These are phyloP conservation scores for Drosophila greeni DNA, from an alignment of 2,888 invertebrate species.

Conservation along the genomic window DNA sequence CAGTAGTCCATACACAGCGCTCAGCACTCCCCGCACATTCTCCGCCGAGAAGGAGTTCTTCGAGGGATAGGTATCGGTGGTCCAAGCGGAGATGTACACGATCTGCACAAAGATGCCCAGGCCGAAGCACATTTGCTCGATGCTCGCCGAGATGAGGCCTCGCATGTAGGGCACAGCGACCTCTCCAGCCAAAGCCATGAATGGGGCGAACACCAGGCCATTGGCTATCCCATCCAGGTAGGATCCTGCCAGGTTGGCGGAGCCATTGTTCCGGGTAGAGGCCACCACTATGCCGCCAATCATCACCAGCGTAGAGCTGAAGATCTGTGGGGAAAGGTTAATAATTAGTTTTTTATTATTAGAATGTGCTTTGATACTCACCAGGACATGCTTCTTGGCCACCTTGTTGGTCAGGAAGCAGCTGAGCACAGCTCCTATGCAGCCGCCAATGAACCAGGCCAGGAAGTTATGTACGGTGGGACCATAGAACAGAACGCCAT, in stretches of 20 bases:
- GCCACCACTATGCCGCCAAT: slow-evolving; percentile 64
- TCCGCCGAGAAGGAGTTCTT: slow-evolving; percentile 32
- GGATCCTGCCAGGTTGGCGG: slow-evolving; percentile 49
- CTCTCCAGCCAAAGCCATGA: slow-evolving; percentile 72
- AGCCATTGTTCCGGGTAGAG: slow-evolving; percentile 20
- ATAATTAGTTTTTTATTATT: fast-evolving
- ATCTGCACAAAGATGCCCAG: slow-evolving; percentile 67
- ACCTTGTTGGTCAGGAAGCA: slow-evolving; percentile 56
- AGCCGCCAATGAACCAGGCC: slow-evolving; percentile 75
- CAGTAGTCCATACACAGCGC: slow-evolving; percentile 56
- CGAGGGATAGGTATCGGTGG: neutral
- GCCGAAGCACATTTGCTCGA: slow-evolving; percentile 57
- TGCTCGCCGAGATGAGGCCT: slow-evolving; percentile 52
- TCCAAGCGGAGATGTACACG: slow-evolving; percentile 42
- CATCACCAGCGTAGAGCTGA: slow-evolving; percentile 57
- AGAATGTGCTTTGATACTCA: slow-evolving; percentile 36
- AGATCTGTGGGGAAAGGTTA: slow-evolving; percentile 39
- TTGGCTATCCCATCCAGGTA: slow-evolving; percentile 75
- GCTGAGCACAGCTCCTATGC: slow-evolving; percentile 68
- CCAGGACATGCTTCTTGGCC: slow-evolving; percentile 64
- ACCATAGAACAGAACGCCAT: fast-evolving
- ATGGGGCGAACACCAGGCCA: slow-evolving; percentile 68
- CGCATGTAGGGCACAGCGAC: slow-evolving; percentile 57
- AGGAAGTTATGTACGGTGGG: slow-evolving; percentile 34
- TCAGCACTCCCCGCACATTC: slow-evolving; percentile 61